These are phyloP conservation scores for Uropetala carovei DNA, from an alignment of 2,888 invertebrate genomes.

Conservation along the genomic window DNA sequence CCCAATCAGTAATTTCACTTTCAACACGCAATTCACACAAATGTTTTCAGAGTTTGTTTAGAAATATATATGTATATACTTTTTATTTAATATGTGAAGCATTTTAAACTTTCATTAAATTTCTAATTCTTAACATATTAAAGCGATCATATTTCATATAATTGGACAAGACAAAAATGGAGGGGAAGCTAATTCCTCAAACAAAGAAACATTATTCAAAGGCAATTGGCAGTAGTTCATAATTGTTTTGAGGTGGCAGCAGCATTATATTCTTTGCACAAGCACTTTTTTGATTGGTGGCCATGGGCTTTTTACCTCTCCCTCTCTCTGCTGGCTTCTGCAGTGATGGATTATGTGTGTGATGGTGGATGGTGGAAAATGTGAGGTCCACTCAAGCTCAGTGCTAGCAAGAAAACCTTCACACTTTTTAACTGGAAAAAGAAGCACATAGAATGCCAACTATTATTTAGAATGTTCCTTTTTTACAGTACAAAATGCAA, in stretches of 20 bases:
- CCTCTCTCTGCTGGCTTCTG: constrained; percentile 48
- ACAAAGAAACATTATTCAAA: constrained; percentile 56
- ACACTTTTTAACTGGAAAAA: constrained; percentile 58
- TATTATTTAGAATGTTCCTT: background rate
- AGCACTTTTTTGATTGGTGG: constrained; percentile 53
- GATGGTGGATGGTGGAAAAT: constrained; percentile 47
- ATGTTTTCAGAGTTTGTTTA: constrained; percentile 62
- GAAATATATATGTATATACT: constrained; percentile 64
- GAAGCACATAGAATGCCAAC: constrained; percentile 22
- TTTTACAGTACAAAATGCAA: background rate
- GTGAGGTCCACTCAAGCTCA: constrained; percentile 60
- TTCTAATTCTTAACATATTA: constrained; percentile 62
- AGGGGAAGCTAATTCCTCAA: constrained; percentile 56
- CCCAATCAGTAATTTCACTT: constrained; percentile 52
- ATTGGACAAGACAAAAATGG: constrained; percentile 58
- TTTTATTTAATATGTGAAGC: constrained; percentile 54
- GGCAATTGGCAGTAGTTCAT: constrained; percentile 64
- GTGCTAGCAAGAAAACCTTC: constrained; percentile 60
- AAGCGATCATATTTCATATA: constrained; percentile 39
- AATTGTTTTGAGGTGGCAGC: constrained; percentile 64
- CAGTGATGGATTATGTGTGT: constrained; percentile 57
- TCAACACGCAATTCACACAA: constrained; percentile 60
- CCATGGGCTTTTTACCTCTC: constrained; percentile 43
- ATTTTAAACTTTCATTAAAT: constrained; percentile 57
- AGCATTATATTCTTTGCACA: constrained; percentile 62